Conservation (phyloP, 2,888 invertebrate genomes). For the Merodon equestris region DNA sequence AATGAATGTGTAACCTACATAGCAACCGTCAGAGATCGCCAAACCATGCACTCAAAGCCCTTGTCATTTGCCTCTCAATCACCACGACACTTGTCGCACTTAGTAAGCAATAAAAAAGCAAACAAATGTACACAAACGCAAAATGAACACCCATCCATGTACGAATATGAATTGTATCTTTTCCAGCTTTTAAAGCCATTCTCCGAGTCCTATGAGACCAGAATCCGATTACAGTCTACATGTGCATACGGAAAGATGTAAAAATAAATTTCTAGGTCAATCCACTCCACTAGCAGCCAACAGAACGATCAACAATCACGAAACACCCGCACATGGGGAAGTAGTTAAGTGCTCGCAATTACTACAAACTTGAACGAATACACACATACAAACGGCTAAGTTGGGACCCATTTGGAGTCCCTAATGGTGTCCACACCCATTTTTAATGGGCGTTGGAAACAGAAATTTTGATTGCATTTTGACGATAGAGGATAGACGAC, state of each 20-base stretch:
- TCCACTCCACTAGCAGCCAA: slow-evolving; percentile 49
- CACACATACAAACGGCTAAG: slow-evolving; percentile 38
- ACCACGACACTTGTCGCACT: slow-evolving; percentile 53
- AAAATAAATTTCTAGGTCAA: slow-evolving; percentile 59
- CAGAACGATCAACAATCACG: slow-evolving; percentile 23
- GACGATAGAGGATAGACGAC: slow-evolving; percentile 7
- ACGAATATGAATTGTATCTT: no score
- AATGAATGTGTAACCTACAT: slow-evolving; percentile 27
- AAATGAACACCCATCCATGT: no score
- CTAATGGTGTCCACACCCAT: slow-evolving; percentile 42
- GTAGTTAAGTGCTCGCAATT: slow-evolving; percentile 64
- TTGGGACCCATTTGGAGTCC: slow-evolving; percentile 37
- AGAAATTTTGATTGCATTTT: slow-evolving; percentile 26
- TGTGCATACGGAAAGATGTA: slow-evolving; percentile 23
- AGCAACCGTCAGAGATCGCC: slow-evolving; percentile 22
- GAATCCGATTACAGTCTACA: neutral
- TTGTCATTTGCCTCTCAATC: slow-evolving; percentile 41
- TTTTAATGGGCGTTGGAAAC: slow-evolving; percentile 21
- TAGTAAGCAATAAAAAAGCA: slow-evolving; percentile 35
- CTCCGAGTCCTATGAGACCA: slow-evolving; percentile 24
- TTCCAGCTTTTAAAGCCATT: slow-evolving; percentile 30
- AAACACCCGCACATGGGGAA: slow-evolving; percentile 28
- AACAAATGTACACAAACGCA: neutral
- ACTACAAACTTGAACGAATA: no score
- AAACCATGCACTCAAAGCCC: slow-evolving; percentile 32